phyloP scores from a whole-genome alignment of 2,113 vertebrate species.

The Elaphurus davidianus region DNA sequence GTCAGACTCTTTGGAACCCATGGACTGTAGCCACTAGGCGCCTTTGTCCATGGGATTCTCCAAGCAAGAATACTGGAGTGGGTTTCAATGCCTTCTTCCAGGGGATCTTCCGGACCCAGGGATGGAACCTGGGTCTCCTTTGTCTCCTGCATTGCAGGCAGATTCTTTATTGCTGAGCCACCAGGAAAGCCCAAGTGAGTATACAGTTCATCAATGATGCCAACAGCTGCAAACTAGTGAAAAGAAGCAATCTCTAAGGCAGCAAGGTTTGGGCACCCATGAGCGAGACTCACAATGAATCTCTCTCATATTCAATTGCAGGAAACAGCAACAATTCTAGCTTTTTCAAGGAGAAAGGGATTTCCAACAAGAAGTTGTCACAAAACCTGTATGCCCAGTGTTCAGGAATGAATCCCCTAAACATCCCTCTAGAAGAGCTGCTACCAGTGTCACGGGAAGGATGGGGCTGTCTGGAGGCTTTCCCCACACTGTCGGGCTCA shows the following conservation, averaged over 20 bases:
- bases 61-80: not conserved
- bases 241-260: not conserved
- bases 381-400: not conserved
- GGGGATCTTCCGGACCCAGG: not conserved
- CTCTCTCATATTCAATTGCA: not conserved
- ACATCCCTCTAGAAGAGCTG: not conserved
- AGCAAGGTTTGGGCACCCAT: not conserved
- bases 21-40: not conserved
- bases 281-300: not conserved
- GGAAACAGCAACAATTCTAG: not conserved
- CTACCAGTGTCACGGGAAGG: not conserved
- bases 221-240: not conserved
- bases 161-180: not conserved
- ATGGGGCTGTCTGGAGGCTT: rapidly evolving
- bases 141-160: not conserved
- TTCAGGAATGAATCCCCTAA: not conserved
- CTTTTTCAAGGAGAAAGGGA: not conserved
- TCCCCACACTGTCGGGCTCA: not conserved
- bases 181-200: not conserved
- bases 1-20: not conserved
- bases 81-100: not conserved
- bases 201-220: not conserved
- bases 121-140: not conserved
- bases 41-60: not conserved
- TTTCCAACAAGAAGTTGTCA: not conserved